phyloP scores from a whole-genome alignment of 2,113 vertebrate genomes.

The Gallinago jamesoni region DNA sequence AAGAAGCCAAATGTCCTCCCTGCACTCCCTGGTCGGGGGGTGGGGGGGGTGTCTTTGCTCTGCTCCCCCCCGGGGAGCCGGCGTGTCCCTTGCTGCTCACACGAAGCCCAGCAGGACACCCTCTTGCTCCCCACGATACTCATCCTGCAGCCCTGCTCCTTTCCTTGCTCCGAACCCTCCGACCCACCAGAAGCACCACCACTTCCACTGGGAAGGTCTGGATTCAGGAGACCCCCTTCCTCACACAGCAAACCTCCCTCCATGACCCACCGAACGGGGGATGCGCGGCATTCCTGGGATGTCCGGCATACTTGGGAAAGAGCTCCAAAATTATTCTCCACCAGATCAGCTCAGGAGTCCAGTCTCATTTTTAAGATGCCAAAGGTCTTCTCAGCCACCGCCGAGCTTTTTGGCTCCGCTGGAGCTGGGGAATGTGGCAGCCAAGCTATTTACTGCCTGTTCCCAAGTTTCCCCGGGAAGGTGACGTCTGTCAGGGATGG shows the following conservation, averaged over 20 bases:
- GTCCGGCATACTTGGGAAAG: not conserved
- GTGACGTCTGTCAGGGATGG: not conserved
- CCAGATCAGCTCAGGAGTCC: not conserved
- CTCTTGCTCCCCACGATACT: rapidly evolving
- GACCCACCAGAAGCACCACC: not conserved
- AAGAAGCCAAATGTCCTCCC: too few relatives aligned
- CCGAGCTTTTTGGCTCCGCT: not conserved
- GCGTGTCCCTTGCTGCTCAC: rapidly evolving
- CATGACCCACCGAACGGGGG: rapidly evolving
- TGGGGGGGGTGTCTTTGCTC: not conserved
- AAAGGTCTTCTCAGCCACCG: not conserved
- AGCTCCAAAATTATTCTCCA: not conserved
- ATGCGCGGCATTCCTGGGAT: not conserved
- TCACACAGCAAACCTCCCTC: not conserved
- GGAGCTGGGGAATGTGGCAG: not conserved
- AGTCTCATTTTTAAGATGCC: not conserved
- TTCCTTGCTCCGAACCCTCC: not conserved
- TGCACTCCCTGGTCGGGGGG: rapidly evolving
- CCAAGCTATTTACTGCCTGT: rapidly evolving
- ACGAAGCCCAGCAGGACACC: not conserved
- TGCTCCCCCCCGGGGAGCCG: rapidly evolving
- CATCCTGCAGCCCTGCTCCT: not conserved
- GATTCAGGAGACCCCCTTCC: not conserved
- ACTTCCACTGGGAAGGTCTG: not conserved
- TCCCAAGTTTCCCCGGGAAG: not conserved